phyloP scores from a whole-genome alignment of 92 coral and sea anemone species.

The Anthopleura xanthogrammica region DNA sequence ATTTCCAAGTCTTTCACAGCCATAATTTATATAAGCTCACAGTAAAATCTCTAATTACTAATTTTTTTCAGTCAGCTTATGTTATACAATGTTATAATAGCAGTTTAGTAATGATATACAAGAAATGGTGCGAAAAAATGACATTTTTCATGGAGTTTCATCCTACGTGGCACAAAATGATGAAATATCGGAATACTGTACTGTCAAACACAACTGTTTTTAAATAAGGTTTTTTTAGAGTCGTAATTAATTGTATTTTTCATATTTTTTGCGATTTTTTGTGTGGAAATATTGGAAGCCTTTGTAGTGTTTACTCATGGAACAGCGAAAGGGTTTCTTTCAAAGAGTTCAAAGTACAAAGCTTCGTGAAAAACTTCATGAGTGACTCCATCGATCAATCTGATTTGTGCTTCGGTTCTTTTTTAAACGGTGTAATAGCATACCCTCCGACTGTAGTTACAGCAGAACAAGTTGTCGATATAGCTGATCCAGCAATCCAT shows the following conservation, averaged over 20 bases:
- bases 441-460: constrained; percentile 82
- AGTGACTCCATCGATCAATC: constrained; percentile 37
- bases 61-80: no score
- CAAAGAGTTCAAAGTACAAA: constrained; percentile 26
- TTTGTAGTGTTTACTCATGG: neutral
- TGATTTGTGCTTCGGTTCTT: constrained; percentile 78
- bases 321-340: constrained; percentile 10
- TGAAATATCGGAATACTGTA: neutral
- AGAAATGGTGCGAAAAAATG: neutral
- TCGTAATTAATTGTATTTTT: neutral
- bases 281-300: constrained; percentile 2
- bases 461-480: constrained; percentile 82
- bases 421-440: constrained; percentile 80
- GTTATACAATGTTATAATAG: neutral
- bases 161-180: neutral
- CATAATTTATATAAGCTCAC: no score
- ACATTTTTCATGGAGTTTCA: neutral
- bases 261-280: neutral
- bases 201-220: neutral
- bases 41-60: no score
- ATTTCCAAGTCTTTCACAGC: no score
- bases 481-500: constrained; percentile 94
- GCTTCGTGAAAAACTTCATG: neutral
- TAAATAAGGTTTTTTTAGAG: neutral
- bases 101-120: neutral